Percentiles rank a stretch among this genome's conserved stretches.
Conservation (phyloP, 2,113 vertebrate genomes). For the Phalacrocorax aristotelis region DNA sequence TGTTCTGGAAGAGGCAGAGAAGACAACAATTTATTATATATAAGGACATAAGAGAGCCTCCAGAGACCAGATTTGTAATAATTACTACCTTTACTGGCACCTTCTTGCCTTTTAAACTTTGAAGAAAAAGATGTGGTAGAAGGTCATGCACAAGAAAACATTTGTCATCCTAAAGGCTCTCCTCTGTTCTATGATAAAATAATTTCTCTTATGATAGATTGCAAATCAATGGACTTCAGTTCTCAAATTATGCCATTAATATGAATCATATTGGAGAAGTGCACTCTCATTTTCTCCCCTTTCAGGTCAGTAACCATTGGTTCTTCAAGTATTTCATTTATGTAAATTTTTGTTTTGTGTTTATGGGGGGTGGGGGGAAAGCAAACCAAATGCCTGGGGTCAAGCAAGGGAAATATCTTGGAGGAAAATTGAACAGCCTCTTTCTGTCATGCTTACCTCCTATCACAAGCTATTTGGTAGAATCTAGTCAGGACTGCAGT, state of each 20-base stretch:
- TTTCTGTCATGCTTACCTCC: background rate
- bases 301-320: background rate
- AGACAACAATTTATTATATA: background rate
- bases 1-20: background rate
- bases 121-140: background rate
- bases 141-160: slow-evolving; percentile 24
- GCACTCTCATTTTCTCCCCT: background rate
- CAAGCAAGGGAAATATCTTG: background rate
- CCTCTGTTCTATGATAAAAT: background rate
- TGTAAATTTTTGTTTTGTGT: background rate
- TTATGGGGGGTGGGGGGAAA: no score
- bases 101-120: slow-evolving; percentile 7
- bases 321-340: background rate
- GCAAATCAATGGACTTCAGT: slow-evolving; percentile 11
- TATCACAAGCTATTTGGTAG: background rate
- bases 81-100: background rate
- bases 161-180: background rate
- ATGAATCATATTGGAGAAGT: background rate
- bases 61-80: slow-evolving; percentile 29
- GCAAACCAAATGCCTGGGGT: background rate
- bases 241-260: background rate
- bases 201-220: background rate
- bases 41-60: background rate
- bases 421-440: background rate
- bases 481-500: background rate